A percentile compares a stretch with the other conserved stretches of the same genome.
Evolutionary conservation across 2,888 invertebrate species (phyloP).

Genomic region (Ametastegia equiseti): DNA sequence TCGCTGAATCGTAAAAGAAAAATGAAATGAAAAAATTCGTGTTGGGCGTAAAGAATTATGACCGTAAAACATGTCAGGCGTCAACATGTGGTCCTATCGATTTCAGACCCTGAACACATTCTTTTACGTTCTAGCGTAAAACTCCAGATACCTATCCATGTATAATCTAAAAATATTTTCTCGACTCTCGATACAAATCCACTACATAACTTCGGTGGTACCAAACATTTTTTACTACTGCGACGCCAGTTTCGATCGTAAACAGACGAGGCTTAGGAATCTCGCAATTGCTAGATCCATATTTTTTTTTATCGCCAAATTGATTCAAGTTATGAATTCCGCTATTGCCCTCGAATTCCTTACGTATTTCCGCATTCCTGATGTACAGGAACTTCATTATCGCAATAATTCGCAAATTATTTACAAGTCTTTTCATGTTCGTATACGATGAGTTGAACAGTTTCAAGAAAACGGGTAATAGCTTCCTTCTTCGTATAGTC

Average conservation of each 20-base stretch:
- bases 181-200: background rate
- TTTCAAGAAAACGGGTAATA: no score
- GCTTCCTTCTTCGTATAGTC: background rate
- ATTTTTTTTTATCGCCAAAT: no score
- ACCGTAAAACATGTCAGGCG: background rate
- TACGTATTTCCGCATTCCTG: no score
- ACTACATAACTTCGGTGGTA: background rate
- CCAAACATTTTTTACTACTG: background rate
- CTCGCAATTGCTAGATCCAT: background rate
- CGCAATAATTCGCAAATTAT: background rate
- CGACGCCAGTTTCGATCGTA: background rate
- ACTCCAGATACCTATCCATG: background rate
- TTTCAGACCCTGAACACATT: constrained; percentile 9
- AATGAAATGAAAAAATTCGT: background rate
- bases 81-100: constrained; percentile 16
- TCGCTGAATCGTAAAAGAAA: background rate
- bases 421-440: background rate
- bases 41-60: background rate
- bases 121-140: constrained; percentile 31
- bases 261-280: background rate
- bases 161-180: constrained; percentile 32
- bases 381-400: background rate
- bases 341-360: no score
- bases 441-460: background rate
- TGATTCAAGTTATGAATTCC: no score